Percentiles rank a stretch among this genome's conserved stretches.
These are phyloP conservation scores for Xyrauchen texanus DNA, from an alignment of 2,113 vertebrate species.

Conservation along the genomic window DNA sequence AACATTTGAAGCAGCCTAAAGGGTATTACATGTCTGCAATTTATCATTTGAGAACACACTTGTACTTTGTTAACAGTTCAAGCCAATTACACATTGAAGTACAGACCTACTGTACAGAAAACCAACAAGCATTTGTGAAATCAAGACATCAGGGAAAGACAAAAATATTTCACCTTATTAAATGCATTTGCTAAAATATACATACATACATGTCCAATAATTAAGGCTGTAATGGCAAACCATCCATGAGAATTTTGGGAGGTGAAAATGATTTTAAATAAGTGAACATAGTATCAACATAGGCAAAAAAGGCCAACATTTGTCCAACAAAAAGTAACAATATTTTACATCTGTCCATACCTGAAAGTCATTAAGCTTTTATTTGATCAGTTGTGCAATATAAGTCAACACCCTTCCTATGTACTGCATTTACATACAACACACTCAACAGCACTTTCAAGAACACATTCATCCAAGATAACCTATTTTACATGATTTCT, in stretches of 20 bases:
- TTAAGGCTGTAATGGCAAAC: constrained; percentile 35
- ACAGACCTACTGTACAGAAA: background rate
- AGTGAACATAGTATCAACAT: constrained; percentile 47
- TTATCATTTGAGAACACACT: too few relatives aligned
- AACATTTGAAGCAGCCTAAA: constrained; percentile 10
- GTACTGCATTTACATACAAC: constrained; percentile 52
- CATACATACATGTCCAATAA: constrained; percentile 8
- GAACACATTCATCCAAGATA: constrained; percentile 19
- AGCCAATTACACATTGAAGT: constrained; percentile 12
- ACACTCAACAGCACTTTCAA: constrained; percentile 55
- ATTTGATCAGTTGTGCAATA: constrained; percentile 59
- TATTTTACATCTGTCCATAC: constrained; percentile 48
- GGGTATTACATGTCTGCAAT: background rate
- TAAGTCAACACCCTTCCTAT: constrained; percentile 51
- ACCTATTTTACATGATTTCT: background rate
- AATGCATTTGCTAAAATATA: constrained; percentile 10
- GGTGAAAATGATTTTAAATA: constrained; percentile 8
- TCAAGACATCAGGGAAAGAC: constrained; percentile 10
- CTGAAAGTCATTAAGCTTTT: constrained; percentile 50
- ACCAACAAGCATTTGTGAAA: background rate
- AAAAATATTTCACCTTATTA: background rate
- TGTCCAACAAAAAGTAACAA: constrained; percentile 53
- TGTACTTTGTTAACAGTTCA: constrained; percentile 13
- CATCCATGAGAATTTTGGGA: background rate
- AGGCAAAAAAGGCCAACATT: constrained; percentile 45